phyloP scores from a whole-genome alignment of 2,797 vertebrate species.

The Sebastolobus altivelis region DNA sequence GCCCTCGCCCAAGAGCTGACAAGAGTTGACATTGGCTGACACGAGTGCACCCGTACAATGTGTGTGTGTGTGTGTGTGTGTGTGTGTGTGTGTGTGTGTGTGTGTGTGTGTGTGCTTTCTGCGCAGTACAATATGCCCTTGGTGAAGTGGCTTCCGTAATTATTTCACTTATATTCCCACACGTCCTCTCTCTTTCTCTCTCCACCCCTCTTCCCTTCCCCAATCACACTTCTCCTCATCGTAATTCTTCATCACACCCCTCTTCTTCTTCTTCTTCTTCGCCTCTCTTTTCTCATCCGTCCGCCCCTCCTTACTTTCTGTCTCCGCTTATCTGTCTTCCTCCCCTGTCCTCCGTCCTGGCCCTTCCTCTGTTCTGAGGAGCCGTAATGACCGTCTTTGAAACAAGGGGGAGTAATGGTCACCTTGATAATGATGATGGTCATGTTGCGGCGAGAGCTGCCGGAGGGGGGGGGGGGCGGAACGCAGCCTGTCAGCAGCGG shows the following conservation, averaged over 20 bases:
- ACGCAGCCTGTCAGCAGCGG: slow-evolving; percentile 48
- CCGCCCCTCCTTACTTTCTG: slow-evolving; percentile 71
- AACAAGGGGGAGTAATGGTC: slow-evolving; percentile 77
- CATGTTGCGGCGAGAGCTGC: slow-evolving; percentile 35
- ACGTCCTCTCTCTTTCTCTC: slow-evolving; percentile 38
- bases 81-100: slow-evolving; percentile 21
- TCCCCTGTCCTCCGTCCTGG: slow-evolving; percentile 38
- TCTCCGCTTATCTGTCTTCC: slow-evolving; percentile 70
- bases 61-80: slow-evolving; percentile 26
- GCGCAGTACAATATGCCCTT: slow-evolving; percentile 72
- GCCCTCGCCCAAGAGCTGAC: slow-evolving; percentile 62
- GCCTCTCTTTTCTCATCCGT: slow-evolving; percentile 57
- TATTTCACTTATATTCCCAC: slow-evolving; percentile 74
- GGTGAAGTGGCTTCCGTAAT: slow-evolving; percentile 72
- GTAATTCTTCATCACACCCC: slow-evolving; percentile 70
- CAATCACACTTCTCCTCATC: slow-evolving; percentile 69
- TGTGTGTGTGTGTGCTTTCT: slow-evolving; percentile 45
- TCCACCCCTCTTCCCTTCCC: slow-evolving; percentile 44
- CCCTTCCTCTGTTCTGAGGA: slow-evolving; percentile 68
- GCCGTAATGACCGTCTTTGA: slow-evolving; percentile 78
- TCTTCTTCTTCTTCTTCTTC: slow-evolving; percentile 41
- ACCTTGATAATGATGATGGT: slow-evolving; percentile 80
- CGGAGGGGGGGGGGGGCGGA: slow-evolving; percentile 19
- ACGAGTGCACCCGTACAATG: slow-evolving; percentile 19
- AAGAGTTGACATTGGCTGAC: slow-evolving; percentile 61